These are phyloP conservation scores for Azemiops feae DNA, from an alignment of 2,113 vertebrate species.

Conservation along the genomic window DNA sequence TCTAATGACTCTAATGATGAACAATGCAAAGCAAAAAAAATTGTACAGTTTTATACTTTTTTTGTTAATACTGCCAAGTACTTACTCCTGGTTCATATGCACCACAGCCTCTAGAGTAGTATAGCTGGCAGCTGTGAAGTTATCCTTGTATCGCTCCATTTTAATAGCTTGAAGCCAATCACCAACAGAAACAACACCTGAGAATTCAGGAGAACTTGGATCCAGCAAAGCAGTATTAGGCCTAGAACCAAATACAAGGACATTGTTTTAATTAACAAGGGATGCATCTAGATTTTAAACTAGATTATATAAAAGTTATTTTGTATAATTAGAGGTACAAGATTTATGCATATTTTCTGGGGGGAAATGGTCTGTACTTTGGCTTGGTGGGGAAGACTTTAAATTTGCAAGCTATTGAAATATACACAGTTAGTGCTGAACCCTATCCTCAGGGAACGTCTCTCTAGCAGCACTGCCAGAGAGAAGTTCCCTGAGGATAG, in stretches of 20 bases:
- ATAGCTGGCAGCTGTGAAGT: conserved; percentile 93
- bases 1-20: conserved; percentile 69
- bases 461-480: not conserved
- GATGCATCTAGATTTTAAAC: not conserved
- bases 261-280: not conserved
- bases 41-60: conserved; percentile 75
- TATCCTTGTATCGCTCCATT: conserved; percentile 96
- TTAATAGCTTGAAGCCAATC: conserved; percentile 96
- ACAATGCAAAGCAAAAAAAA: conserved; percentile 67
- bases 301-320: not conserved
- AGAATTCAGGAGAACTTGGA: conserved; percentile 86
- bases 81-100: conserved; percentile 98
- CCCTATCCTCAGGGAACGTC: no score
- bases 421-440: not conserved
- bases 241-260: conserved; percentile 64
- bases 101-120: conserved; percentile 91
- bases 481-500: not conserved
- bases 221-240: conserved; percentile 90
- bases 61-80: conserved; percentile 70
- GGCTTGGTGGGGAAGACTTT: not conserved
- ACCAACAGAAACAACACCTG: conserved; percentile 83
- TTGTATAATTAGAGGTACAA: not conserved
- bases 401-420: not conserved
- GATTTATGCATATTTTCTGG: not conserved
- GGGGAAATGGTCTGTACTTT: not conserved